phyloP scores from a whole-genome alignment of 2,113 vertebrate genomes.

The Eulemur macaco region DNA sequence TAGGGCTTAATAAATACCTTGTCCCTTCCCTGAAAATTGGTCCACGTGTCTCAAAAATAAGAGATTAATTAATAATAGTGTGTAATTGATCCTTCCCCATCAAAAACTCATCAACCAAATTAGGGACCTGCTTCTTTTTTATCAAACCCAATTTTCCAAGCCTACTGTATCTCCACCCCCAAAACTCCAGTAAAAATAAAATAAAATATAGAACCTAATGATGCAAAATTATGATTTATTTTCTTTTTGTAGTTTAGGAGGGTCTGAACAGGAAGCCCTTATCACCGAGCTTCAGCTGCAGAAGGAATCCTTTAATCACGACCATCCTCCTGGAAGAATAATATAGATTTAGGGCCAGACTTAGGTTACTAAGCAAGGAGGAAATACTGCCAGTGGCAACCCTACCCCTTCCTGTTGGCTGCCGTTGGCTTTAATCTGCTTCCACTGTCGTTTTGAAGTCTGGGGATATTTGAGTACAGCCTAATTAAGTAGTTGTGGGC shows the following conservation, averaged over 20 bases:
- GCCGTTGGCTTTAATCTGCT: conserved; percentile 82
- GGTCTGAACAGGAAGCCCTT: conserved; percentile 83
- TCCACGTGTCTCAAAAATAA: conserved; percentile 59
- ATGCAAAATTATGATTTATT: conserved; percentile 79
- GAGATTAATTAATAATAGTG: conserved; percentile 58
- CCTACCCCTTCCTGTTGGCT: conserved; percentile 77
- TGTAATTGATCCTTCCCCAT: conserved; percentile 40
- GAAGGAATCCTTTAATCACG: conserved; percentile 84
- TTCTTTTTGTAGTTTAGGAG: conserved; percentile 75
- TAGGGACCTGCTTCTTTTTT: conserved; percentile 59
- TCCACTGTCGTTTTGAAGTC: conserved; percentile 82
- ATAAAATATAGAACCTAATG: conserved; percentile 79
- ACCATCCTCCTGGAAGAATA: conserved; percentile 84
- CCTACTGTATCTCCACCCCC: background rate
- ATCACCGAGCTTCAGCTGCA: conserved; percentile 84
- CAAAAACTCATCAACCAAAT: conserved; percentile 68
- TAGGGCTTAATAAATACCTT: background rate
- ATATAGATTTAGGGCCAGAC: conserved; percentile 83
- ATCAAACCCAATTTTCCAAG: background rate
- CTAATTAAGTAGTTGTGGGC: conserved; percentile 81
- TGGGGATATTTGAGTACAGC: conserved; percentile 80
- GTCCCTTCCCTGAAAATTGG: background rate
- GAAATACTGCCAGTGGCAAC: conserved; percentile 77
- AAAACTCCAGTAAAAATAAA: background rate
- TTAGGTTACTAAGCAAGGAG: conserved; percentile 80